phyloP scores from a whole-genome alignment of 1,140 invertebrate species.

The Ectropis grisescens region DNA sequence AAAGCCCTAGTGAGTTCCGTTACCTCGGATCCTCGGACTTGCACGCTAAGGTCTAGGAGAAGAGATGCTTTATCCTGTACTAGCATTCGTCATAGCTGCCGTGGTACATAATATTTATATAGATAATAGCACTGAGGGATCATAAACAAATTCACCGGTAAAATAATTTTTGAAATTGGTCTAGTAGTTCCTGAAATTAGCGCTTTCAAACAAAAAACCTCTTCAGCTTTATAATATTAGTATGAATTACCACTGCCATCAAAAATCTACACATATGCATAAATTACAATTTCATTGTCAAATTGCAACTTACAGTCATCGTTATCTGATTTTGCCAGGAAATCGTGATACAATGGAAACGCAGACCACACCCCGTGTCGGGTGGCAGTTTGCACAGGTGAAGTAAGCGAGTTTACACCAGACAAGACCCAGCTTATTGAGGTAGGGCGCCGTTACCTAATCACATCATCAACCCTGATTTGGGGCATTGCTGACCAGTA shows the following conservation, averaged over 20 bases:
- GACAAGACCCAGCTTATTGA: not conserved
- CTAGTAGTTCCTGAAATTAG: too few species aligned
- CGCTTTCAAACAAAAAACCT: too few species aligned
- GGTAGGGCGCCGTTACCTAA: not conserved
- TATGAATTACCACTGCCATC: not conserved
- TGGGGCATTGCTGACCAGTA: not conserved
- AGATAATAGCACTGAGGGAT: not conserved
- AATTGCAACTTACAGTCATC: not conserved
- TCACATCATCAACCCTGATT: not conserved
- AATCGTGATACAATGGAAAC: not conserved
- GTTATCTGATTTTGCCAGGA: not conserved
- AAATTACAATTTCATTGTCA: not conserved
- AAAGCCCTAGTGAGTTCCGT: too few species aligned
- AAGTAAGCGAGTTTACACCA: not conserved
- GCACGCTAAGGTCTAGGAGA: too few species aligned
- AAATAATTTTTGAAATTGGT: too few species aligned
- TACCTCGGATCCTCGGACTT: too few species aligned
- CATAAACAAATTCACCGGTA: too few species aligned
- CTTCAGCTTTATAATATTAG: too few species aligned
- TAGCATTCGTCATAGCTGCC: too few species aligned
- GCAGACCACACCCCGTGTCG: constrained; percentile 4
- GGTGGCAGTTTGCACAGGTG: not conserved
- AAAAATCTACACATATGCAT: not conserved
- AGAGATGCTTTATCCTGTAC: too few species aligned
- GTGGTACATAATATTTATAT: too few species aligned